Evolutionary conservation across 2,113 vertebrate species (phyloP).

Genomic region (Hyaena hyaena): DNA sequence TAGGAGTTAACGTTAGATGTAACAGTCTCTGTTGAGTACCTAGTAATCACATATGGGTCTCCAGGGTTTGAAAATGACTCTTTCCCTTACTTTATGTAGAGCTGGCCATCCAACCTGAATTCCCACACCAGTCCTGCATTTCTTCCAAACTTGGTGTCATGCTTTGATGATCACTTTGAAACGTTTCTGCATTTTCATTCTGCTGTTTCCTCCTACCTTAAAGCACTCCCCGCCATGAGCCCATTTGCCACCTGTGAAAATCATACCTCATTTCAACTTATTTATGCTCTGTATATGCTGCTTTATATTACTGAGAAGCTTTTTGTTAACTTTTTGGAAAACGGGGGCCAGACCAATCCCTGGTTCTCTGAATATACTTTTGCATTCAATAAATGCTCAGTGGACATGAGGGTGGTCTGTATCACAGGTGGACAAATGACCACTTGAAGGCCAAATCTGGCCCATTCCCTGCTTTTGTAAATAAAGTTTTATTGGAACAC

Average conservation of each 20-base stretch:
- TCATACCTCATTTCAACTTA: neutral
- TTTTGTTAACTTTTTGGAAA: neutral
- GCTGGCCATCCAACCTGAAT: neutral
- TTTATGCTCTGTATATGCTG: neutral
- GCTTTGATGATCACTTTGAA: neutral
- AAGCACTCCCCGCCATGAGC: neutral
- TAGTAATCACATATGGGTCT: neutral
- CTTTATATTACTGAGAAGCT: neutral
- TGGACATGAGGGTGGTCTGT: neutral
- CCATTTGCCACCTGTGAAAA: neutral
- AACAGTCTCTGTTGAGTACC: neutral
- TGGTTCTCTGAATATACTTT: neutral
- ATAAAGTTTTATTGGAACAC: neutral
- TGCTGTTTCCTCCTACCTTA: neutral
- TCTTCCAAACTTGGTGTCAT: neutral
- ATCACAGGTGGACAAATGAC: neutral
- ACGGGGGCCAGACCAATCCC: neutral
- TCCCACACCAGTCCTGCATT: neutral
- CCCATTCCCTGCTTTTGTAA: neutral
- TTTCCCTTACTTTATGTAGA: too few relatives aligned
- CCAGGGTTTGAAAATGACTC: neutral
- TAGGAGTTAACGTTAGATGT: neutral
- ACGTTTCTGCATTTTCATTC: neutral
- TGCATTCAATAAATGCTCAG: neutral
- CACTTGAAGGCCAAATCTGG: neutral